Percentiles rank a stretch among this genome's conserved stretches.
Evolutionary conservation across 1,140 invertebrate genomes (phyloP).

Genomic region (Himalopsyche phryganea): DNA sequence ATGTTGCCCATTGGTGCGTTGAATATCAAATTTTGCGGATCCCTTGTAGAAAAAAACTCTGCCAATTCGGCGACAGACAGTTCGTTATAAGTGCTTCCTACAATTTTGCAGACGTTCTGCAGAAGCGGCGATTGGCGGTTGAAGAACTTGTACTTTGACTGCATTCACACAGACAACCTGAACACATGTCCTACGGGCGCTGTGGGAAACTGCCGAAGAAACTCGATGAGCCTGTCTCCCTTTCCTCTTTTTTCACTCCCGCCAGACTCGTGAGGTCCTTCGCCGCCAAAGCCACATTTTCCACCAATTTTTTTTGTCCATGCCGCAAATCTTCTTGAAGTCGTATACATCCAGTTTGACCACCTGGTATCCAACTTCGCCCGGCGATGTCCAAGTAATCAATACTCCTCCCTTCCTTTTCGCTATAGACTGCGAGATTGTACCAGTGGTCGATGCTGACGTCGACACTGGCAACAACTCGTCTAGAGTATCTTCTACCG

Average conservation of each 20-base stretch:
- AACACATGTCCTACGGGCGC: no score
- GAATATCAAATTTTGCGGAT: not conserved
- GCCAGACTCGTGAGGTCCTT: not conserved
- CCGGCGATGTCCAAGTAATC: not conserved
- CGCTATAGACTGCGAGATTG: constrained; percentile 23
- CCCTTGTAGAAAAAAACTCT: not conserved
- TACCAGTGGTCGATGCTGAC: constrained; percentile 2
- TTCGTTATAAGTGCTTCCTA: not conserved
- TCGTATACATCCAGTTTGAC: constrained; percentile 22
- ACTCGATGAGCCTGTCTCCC: constrained; percentile 4
- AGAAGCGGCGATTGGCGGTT: not conserved
- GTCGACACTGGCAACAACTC: not conserved
- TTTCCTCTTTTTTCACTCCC: not conserved
- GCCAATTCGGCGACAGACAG: not conserved
- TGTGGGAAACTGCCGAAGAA: not conserved
- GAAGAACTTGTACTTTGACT: not conserved
- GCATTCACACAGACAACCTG: not conserved
- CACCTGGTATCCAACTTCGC: constrained; percentile 20
- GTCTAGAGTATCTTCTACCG: no score
- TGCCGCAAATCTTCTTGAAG: constrained; percentile 16
- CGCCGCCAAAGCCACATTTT: not conserved
- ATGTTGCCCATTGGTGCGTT: not conserved
- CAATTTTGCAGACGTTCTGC: not conserved
- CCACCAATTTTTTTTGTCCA: constrained; percentile 20
- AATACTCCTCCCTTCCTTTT: constrained; percentile 16